Base-by-base conservation (phyloP, 1,140 invertebrate genomes). In the Drosophila elegans region DNA sequence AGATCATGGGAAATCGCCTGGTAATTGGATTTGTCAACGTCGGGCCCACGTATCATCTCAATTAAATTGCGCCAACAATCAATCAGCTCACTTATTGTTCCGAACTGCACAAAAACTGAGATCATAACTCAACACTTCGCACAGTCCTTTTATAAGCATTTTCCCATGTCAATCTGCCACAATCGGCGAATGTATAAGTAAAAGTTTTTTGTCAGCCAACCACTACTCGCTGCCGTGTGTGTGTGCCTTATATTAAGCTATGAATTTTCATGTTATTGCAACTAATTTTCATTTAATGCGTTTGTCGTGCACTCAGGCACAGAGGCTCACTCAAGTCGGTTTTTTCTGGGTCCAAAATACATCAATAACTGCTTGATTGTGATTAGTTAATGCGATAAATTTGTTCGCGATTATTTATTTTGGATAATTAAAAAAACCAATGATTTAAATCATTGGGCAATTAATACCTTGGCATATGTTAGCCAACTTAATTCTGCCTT, bases 181-280 rank as follows among this genome's bases (percentile, higher is more conserved):
- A 75, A 75, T 75, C 61, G 54, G 42, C 56, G 66, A 81, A 69
- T 80, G 48, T 59, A 53, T 71, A 68, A 62, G 80, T 80, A 84
- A 84, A 67, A 85, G 81, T 75, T 75, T 52, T 75, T 52, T 51
- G 49, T 56, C 46, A 34, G 44, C 27, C 61, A 63, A 62, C 60
- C 62, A 49, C 60, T 61, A 42, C 61, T 56, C 60, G 77, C 4
- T 36, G 32, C 42, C 7, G 42, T 29, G 13, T 52, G 56, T 34
- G 38, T 55, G 34, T 63, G 48, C 52, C 81, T 76, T 67, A 74
- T 80, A 85, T 88, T 83, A 73, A 88, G 83, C 83, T 79, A 86
- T 88, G 83, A 88, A 86, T 88, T 86, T 86, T 86, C 84, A 86
- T 86, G 83, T 88, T 82, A 83, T 88, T 83, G 83, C 79, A 75